Evolutionary conservation across 64 coral and sea anemone genomes (phyloP), one percentile per base, ranked within the genome.

Genomic region (Stylophora pistillata): DNA sequence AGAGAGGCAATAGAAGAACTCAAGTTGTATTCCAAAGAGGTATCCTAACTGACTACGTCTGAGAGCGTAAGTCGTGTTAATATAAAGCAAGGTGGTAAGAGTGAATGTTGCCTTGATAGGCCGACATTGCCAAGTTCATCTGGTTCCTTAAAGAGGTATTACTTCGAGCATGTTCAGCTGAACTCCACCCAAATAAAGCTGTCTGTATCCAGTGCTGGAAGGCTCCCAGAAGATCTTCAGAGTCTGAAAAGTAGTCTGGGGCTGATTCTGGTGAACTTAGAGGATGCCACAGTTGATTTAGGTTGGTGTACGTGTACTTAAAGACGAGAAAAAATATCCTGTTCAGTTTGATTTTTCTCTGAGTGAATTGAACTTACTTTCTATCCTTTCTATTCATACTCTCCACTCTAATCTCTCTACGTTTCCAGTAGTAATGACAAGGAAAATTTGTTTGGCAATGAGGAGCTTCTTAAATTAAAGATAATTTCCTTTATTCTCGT

Each of bases 81-180:
- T 47, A 47, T 7, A 4, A 47, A 47, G 25, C 64, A 28, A 23
- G 25, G 23, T 68, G 20, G n/a, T 68, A 11, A 68, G 10, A 68
- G 23, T 25, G 11, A 23, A 11, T 26, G 10, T 77, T 3, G 6
- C 26, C 37, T 85, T 69, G 63, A 0, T 54, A 95, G 94, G 56
- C 69, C 72, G 56, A 23, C 89, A 15, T 72, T 90, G 7, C 74
- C 93, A 2, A 89, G 86, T 18, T 90, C 97, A 26, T 68, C 90
- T 0, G 31, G 90, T 12, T 86, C 90, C 23, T 84, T 78, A n/a
- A 95, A 95, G 74, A 78, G 91, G 27, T 99, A 91, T 78, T 99
- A 99, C 78, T 99, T 99, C 78, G 97, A 99, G 64, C 93, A 88
- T 41, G 73, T 99, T 68, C 90, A 95, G 69, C 58, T 99, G 71